Conservation (phyloP, 2,888 invertebrate genomes). For the Lasioglossum zephyrum region DNA sequence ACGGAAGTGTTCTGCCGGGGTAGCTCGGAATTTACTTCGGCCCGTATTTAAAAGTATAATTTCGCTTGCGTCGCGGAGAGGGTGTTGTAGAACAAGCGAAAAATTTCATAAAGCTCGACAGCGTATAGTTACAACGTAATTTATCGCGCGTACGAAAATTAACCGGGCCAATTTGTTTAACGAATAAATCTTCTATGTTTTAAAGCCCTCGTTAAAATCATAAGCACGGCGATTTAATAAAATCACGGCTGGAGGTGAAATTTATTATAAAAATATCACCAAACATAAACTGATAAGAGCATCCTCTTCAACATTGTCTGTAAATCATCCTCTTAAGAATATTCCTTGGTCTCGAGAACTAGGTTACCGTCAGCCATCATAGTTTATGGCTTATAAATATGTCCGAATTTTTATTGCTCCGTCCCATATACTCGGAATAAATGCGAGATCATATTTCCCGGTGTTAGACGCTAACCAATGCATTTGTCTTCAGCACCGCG, state of each 20-base stretch:
- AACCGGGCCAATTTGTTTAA: not conserved
- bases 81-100: not conserved
- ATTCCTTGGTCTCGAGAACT: not conserved
- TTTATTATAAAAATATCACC: not conserved
- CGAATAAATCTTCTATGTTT: not conserved
- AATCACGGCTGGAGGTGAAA: not conserved
- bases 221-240: not conserved
- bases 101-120: constrained; percentile 3
- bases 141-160: not conserved
- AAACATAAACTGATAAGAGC: not conserved
- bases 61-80: not conserved
- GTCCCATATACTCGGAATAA: not conserved
- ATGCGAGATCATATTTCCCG: not conserved
- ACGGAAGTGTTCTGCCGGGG: not conserved
- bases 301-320: not conserved
- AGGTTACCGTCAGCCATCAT: not conserved
- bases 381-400: constrained; percentile 9
- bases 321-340: not conserved
- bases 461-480: not conserved
- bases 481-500: not conserved
- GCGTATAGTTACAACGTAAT: not conserved
- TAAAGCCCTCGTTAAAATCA: not conserved
- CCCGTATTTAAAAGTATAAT: constrained; percentile 42
- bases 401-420: constrained; percentile 8
- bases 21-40: constrained; percentile 8